phyloP scores from a whole-genome alignment of 2,797 vertebrate species.

The Rhinophrynus dorsalis region DNA sequence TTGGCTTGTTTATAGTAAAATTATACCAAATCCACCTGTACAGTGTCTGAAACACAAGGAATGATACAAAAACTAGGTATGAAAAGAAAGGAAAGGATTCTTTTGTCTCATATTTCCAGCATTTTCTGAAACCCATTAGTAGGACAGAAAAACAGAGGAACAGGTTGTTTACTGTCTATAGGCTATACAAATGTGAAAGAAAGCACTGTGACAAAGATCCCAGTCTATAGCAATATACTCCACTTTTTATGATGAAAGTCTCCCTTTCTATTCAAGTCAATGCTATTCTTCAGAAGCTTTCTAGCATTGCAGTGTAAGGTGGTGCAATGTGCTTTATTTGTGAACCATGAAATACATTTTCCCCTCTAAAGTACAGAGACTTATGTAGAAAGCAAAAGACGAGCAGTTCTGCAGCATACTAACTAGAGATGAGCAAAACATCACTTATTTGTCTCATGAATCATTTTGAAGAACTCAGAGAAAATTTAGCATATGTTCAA shows the following conservation, averaged over 20 bases:
- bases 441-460: no score
- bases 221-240: constrained; percentile 16
- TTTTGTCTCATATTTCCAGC: constrained; percentile 22
- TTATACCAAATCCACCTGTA: constrained; percentile 8
- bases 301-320: not conserved
- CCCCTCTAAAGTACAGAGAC: no score
- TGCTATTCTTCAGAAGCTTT: constrained; percentile 19
- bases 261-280: constrained; percentile 11
- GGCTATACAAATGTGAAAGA: constrained; percentile 20
- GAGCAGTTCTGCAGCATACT: no score
- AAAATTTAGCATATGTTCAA: no score
- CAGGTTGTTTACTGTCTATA: constrained; percentile 33
- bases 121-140: constrained; percentile 38
- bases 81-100: constrained; percentile 3
- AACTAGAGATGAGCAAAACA: no score
- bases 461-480: no score
- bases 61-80: not conserved
- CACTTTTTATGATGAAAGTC: constrained; percentile 41
- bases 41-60: constrained; percentile 5
- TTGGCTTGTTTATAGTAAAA: constrained; percentile 10
- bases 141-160: constrained; percentile 12
- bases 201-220: constrained; percentile 19
- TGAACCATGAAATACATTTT: not conserved
- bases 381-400: no score
- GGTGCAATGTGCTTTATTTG: not conserved